Evolutionary conservation across 2,888 invertebrate species (phyloP), one percentile per base, ranked within the genome.

Genomic region (Polydrusus pterygomalis): DNA sequence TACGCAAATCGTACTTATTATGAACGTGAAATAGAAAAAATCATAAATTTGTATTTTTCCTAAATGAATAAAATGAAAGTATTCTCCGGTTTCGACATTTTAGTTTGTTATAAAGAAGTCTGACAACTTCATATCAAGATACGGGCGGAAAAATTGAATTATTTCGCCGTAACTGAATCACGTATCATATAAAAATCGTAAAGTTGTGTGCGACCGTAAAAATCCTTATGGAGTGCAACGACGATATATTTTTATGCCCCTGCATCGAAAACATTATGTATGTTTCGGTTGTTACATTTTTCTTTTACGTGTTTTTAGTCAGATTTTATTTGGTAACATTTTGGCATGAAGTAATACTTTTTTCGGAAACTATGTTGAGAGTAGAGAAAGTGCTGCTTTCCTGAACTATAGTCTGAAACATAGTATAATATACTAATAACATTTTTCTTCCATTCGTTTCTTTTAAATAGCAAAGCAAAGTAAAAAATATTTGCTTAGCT

Each of bases 181-280:
- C 70, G 70, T 74, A 70, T 69, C 74, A 45, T 74, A 74, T 74
- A 74, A 74, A 74, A 69, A 74, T 69, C 74, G 64, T 74, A 74
- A 74, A 74, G 56, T 64, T 70, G 47, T 70, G 63, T 20, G 70
- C 17, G 56, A 69, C 68, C 74, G 64, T 74, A 74, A 74, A 74
- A 58, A 74, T 69, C 38, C 47, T 70, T 62, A 70, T 62, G 20
- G 70, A 70, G 70, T 70, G 62, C 47, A 25, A 11, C 49, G 49
- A 6, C 45, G 15, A 45, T 45, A 63, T 63, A 64, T 30, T 64
- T 64, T 64, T 64, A 64, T 64, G 34, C 49, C 10, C 47, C 47
- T 47, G 34, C 49, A 47, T 34, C 45, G 1, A 45, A 25, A n/a
- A 34, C 17, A 34, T 64, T 64, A 15, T 7, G 49, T 64, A 64